Conservation (phyloP, 2,797 vertebrate genomes). For the Glyptemys insculpta region DNA sequence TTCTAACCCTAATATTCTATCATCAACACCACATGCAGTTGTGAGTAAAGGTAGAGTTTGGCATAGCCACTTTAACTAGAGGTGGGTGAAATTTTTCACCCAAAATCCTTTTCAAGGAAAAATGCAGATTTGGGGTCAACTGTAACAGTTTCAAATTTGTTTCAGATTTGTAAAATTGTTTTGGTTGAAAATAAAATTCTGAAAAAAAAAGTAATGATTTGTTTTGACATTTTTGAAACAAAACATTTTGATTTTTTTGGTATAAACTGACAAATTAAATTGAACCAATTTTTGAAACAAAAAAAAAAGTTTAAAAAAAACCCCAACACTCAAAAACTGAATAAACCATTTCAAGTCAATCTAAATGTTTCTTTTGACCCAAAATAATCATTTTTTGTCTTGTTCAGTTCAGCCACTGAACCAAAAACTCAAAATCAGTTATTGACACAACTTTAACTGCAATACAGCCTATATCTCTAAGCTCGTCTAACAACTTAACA, state of each 20-base stretch:
- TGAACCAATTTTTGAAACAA: too few species aligned
- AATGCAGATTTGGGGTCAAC: too few species aligned
- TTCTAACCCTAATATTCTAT: too few species aligned
- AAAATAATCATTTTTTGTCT: not conserved
- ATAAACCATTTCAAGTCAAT: not conserved
- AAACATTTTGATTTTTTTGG: too few species aligned
- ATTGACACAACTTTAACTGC: not conserved
- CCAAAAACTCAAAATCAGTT: not conserved
- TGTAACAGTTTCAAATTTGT: too few species aligned
- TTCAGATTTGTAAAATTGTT: not conserved
- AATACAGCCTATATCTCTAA: constrained; percentile 27
- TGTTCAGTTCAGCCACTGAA: not conserved
- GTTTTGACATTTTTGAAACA: too few species aligned
- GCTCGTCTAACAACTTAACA: not conserved
- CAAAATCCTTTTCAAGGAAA: too few species aligned
- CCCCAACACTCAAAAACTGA: not conserved
- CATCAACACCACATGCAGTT: not conserved
- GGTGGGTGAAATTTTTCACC: not conserved
- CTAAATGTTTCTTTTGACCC: not conserved
- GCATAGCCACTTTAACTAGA: not conserved
- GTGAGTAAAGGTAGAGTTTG: not conserved
- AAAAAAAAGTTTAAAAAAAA: too few species aligned
- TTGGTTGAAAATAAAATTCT: not conserved
- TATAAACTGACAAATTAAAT: too few species aligned
- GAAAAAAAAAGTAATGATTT: too few species aligned